Evolutionary conservation across 35 echinoderm and acorn worm genomes (phyloP).

Genomic region (Heliocidaris erythrogramma): DNA sequence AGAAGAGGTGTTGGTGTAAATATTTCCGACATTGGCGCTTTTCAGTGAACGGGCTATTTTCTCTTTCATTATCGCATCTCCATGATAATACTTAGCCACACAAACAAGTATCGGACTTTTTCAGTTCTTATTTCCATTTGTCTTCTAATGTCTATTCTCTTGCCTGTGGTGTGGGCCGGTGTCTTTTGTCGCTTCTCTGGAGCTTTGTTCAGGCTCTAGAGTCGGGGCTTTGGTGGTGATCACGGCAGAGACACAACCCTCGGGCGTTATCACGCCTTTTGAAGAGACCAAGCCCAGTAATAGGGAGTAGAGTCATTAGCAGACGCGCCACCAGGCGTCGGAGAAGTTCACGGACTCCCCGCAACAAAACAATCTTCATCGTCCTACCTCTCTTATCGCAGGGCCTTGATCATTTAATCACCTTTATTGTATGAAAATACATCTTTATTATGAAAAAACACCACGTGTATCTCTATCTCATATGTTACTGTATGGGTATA

Average conservation of each 20-base stretch:
- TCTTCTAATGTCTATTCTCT: neutral
- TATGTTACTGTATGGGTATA: neutral
- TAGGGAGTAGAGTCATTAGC: neutral
- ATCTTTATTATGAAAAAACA: neutral
- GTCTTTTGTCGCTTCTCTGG: neutral
- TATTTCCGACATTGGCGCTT: constrained; percentile 53
- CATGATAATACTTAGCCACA: neutral
- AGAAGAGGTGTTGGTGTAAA: constrained; percentile 48
- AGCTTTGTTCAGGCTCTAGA: neutral
- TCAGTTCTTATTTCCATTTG: neutral
- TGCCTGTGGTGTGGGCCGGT: neutral
- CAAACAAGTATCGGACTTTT: neutral
- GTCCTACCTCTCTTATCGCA: neutral
- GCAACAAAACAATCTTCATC: neutral
- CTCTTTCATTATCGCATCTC: neutral
- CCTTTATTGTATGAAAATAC: neutral
- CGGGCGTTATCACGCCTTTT: constrained; percentile 47
- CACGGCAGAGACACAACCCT: neutral
- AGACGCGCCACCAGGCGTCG: neutral
- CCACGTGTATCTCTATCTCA: neutral
- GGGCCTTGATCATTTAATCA: neutral
- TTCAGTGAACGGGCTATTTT: neutral
- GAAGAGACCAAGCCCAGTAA: constrained; percentile 7
- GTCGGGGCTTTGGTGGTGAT: constrained; percentile 18
- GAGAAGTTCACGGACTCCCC: neutral